phyloP scores from a whole-genome alignment of 2,797 vertebrate species.

The Artibeus lituratus region DNA sequence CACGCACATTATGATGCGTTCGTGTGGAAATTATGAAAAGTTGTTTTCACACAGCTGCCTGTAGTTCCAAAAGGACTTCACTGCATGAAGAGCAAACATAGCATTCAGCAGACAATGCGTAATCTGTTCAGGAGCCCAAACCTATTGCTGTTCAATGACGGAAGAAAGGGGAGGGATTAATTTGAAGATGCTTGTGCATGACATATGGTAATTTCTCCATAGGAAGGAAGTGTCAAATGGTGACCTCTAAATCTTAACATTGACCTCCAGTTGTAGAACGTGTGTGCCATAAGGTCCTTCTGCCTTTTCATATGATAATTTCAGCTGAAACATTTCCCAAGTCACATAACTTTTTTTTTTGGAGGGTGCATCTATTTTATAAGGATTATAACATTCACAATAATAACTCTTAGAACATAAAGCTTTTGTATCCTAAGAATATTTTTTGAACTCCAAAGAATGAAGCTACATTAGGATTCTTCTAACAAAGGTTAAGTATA shows the following conservation, averaged over 20 bases:
- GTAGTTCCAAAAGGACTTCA: slow-evolving; percentile 76
- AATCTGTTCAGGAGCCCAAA: slow-evolving; percentile 80
- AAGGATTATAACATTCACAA: not conserved
- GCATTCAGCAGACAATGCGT: slow-evolving; percentile 78
- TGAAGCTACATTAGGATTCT: not conserved
- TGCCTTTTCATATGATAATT: slow-evolving; percentile 83
- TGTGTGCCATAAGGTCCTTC: slow-evolving; percentile 79
- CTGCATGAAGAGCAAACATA: slow-evolving; percentile 80
- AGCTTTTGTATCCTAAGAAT: not conserved
- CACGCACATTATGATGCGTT: slow-evolving; percentile 67
- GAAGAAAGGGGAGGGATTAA: slow-evolving; percentile 85
- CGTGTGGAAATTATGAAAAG: slow-evolving; percentile 74
- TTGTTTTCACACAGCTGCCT: slow-evolving; percentile 81
- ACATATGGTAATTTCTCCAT: slow-evolving; percentile 87
- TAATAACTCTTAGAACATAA: not conserved
- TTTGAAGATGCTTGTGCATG: slow-evolving; percentile 87
- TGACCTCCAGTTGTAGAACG: slow-evolving; percentile 79
- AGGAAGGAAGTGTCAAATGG: slow-evolving; percentile 85
- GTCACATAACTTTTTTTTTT: slow-evolving; percentile 34
- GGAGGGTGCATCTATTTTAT: not conserved
- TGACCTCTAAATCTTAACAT: slow-evolving; percentile 83
- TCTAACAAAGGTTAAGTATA: not conserved
- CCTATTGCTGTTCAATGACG: slow-evolving; percentile 85
- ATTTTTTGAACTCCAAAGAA: not conserved
- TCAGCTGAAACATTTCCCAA: slow-evolving; percentile 61